Base-by-base conservation (phyloP, 2,797 vertebrate genomes). In the Acrocephalus scirpaceus region DNA sequence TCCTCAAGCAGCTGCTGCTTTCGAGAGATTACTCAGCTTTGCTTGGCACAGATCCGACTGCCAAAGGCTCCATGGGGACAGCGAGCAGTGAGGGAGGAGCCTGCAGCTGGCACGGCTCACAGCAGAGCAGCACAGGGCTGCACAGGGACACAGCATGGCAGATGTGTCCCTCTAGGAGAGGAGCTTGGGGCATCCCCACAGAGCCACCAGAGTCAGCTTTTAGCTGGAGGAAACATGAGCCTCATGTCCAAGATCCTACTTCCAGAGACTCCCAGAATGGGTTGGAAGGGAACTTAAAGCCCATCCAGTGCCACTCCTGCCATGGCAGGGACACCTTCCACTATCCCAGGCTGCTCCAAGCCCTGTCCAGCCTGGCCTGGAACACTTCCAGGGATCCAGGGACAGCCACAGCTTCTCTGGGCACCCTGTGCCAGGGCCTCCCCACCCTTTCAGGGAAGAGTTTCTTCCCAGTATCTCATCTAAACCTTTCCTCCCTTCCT, bases 11-110 rank as follows among this genome's bases (percentile, higher is more conserved):
- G 94, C 81, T 60, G 94, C 94, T 95, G 89, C 95, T 91, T 91
- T 90, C 77, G 1, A 96, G 95, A 94, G 84, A 89, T 88, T 79
- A 44, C 92, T 93, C 91, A 86, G 91, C 77, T 85, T 87, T 51
- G 30, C 86, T 92, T 96, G 95, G 95, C 94, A 47, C 2, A 0
- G 19, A 21, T 81, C 84, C 48, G 9, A 30, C 32, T 54, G 93
- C 87, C 91, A 48, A 80, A 30, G 90, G 92, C 95, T 69, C 88
- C 34, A 3, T 0, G 29, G 90, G 93, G 88, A 88, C 87, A 60
- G 66, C 54, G 16, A 78, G 86, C 9, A 82, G 86, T 29, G 23
- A 40, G 56, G 6, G 50, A 82, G 66, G 88, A 84, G 83, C 64
- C 93, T 81, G 86, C 27, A 48, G 14, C 90, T 84, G 92, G 82